Percentiles rank a stretch among this genome's conserved stretches.
These are phyloP conservation scores for Calliphora vomitoria DNA, from an alignment of 2,888 invertebrate species.

Conservation along the genomic window DNA sequence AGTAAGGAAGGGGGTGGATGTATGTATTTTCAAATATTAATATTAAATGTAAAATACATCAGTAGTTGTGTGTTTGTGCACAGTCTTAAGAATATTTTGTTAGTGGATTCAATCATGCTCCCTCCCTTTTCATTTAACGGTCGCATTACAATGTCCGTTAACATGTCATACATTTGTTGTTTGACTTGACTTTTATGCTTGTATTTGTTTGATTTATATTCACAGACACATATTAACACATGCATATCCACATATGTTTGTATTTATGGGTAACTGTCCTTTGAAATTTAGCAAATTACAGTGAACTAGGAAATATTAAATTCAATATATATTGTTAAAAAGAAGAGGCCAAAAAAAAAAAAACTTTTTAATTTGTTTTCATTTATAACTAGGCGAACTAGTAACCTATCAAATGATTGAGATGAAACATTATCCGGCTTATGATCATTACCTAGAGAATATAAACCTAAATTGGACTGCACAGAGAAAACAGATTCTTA, in stretches of 20 bases:
- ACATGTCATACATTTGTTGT: slow-evolving; percentile 52
- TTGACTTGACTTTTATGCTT: slow-evolving; percentile 56
- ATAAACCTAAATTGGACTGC: too few species aligned
- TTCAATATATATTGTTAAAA: too few species aligned
- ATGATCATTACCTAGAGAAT: too few species aligned
- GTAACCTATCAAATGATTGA: background rate
- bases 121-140: background rate
- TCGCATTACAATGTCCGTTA: slow-evolving; percentile 20
- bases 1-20: background rate
- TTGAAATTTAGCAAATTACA: slow-evolving; percentile 40
- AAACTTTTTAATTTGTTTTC: too few species aligned
- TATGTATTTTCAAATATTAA: background rate
- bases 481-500: too few species aligned
- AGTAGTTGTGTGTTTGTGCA: background rate
- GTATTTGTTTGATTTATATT: slow-evolving; percentile 60
- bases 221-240: background rate
- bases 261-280: background rate
- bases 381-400: background rate
- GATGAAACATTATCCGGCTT: background rate
- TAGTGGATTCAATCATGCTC: slow-evolving; percentile 8
- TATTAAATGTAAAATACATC: background rate
- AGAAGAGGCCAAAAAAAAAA: too few species aligned
- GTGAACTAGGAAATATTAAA: slow-evolving; percentile 13
- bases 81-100: background rate
- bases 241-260: background rate